Evolutionary conservation across 1,140 invertebrate genomes (phyloP), one percentile per base, ranked within the genome.

Genomic region (Cardiocondyla obscurior): DNA sequence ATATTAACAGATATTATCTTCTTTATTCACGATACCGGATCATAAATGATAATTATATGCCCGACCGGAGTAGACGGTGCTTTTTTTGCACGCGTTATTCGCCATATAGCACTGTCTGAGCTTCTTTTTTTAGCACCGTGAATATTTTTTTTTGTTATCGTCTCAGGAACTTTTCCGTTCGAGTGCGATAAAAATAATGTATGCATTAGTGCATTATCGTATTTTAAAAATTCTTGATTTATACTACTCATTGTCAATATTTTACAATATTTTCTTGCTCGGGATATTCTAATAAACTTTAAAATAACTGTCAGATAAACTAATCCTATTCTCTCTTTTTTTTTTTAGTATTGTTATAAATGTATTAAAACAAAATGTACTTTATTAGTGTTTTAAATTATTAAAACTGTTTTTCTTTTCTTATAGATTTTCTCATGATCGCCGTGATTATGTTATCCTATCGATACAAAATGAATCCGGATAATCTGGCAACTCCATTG

Each of bases 401-500:
- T 14, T 14, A 65, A 60, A 69, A 79, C 53, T 3, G 1, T 53
- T 10, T 39, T n/a, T 53, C 14, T 39, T n/a, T 51, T 12, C 6
- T 22, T 0, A 58, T 19, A 98, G 98, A 98, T 94, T 96, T 97
- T 88, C 96, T 99, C 8, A 97, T 99, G 96, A 97, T 99, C 33
- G 95, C 95, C 87, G 97, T 98, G 39, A 97, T 98, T 83, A 95
- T 98, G 87, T 90, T 97, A 42, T 97, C 97, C 3, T 95, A 97
- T 89, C 96, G 96, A 90, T 96, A 96, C 88, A 96, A 96, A 85
- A 96, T 99, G 88, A 99, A 99, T 94, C 99, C 99, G 0, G 99
- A 99, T 92, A 99, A 99, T 94, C 95, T 99, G 58, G 98, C 99
- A 14, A 99, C 99, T 8, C 99, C 99, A 0, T 95, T 99, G 36